A percentile compares a stretch with the other conserved stretches of the same genome.
Evolutionary conservation across 2,113 vertebrate species (phyloP).

Genomic region (Hucho hucho): DNA sequence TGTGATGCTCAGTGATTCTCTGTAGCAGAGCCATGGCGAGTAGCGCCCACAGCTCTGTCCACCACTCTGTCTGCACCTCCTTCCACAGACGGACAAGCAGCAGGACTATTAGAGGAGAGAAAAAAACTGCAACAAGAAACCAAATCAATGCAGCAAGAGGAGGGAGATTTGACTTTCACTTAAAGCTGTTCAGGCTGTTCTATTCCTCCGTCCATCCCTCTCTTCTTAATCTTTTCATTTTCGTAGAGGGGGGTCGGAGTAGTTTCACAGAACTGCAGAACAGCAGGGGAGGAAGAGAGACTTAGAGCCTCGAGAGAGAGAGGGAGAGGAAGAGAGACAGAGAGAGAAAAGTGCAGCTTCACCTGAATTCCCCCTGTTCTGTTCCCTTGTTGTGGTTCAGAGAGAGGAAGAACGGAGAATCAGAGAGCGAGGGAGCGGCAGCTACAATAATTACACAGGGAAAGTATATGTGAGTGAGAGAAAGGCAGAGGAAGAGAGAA

Average conservation of each 20-base stretch:
- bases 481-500: too few species aligned
- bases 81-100: too few species aligned
- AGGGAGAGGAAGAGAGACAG: conserved; percentile 2
- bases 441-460: too few species aligned
- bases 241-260: conserved; percentile 23
- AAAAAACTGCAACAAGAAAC: too few species aligned
- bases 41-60: conserved; percentile 41
- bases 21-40: conserved; percentile 4
- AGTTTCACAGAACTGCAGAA: conserved; percentile 31
- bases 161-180: conserved; percentile 56
- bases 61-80: background rate
- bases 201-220: conserved; percentile 34
- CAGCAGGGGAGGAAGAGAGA: conserved; percentile 38
- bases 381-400: conserved; percentile 46
- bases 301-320: conserved; percentile 35
- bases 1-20: conserved; percentile 35
- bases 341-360: conserved; percentile 55
- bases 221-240: conserved; percentile 37
- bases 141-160: conserved; percentile 52
- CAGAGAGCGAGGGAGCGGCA: too few species aligned
- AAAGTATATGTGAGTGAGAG: too few species aligned
- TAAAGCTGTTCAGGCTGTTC: conserved; percentile 24
- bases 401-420: too few species aligned
- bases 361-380: conserved; percentile 52
- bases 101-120: too few species aligned